Conservation (phyloP, 2,113 vertebrate genomes). For the Pterocles orientalis region DNA sequence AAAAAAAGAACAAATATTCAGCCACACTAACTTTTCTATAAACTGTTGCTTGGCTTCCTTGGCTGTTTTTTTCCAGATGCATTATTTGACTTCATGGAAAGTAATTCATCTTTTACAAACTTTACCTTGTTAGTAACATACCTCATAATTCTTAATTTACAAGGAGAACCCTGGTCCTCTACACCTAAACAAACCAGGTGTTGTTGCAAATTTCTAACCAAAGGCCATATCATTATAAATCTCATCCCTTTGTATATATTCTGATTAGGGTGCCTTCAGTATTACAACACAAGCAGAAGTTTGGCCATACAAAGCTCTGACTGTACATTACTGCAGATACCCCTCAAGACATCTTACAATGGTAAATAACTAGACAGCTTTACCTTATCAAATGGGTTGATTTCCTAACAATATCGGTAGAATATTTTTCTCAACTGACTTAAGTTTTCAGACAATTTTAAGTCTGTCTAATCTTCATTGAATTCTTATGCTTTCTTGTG, state of each 20-base stretch:
- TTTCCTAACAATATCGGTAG: background rate
- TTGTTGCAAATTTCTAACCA: background rate
- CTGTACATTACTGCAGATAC: background rate
- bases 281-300: background rate
- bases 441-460: background rate
- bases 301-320: background rate
- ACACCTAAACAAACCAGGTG: background rate
- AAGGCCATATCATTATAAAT: background rate
- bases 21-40: background rate
- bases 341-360: background rate
- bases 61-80: background rate
- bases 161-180: background rate
- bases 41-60: background rate
- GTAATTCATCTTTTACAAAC: background rate
- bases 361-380: background rate
- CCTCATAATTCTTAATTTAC: background rate
- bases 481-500: background rate
- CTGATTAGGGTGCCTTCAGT: background rate
- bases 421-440: background rate
- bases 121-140: fast-evolving
- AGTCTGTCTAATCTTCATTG: background rate
- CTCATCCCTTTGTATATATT: background rate
- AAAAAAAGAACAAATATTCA: background rate
- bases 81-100: background rate
- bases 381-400: background rate